Percentiles rank a stretch among this genome's conserved stretches.
Conservation (phyloP, 2,888 invertebrate genomes). For the Thymelicus acteon region DNA sequence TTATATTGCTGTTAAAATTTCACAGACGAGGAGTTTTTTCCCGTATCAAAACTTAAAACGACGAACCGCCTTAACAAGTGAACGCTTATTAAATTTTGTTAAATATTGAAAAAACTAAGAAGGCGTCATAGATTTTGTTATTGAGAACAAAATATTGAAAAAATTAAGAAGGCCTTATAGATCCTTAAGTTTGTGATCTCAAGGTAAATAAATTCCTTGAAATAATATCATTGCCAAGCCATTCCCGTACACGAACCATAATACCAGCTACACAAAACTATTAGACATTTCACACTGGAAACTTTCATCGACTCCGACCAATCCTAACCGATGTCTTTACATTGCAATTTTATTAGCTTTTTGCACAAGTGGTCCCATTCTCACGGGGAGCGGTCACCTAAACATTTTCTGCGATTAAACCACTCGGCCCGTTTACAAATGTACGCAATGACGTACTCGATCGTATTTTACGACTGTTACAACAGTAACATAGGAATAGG, state of each 20-base stretch:
- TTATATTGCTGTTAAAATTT: no score
- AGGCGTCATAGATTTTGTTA: no score
- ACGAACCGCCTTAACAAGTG: no score
- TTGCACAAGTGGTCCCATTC: conserved; percentile 43
- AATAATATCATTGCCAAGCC: background rate
- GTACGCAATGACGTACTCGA: conserved; percentile 37
- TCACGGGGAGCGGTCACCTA: conserved; percentile 53
- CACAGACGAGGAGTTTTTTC: no score
- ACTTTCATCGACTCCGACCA: background rate
- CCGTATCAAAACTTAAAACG: no score
- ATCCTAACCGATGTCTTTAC: conserved; percentile 4
- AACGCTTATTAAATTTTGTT: no score
- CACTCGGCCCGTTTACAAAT: conserved; percentile 42
- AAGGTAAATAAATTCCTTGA: background rate
- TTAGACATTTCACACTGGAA: background rate
- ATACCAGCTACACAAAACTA: background rate
- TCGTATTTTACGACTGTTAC: conserved; percentile 15
- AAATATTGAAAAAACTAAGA: no score
- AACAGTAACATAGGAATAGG: background rate
- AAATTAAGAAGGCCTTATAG: background rate
- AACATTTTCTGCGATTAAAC: conserved; percentile 57
- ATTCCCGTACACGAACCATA: background rate
- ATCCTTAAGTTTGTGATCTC: background rate
- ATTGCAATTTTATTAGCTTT: conserved; percentile 6
- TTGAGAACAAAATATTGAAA: no score